Evolutionary conservation across 2,797 vertebrate genomes (phyloP).

Genomic region (Chromobotia macracanthus): DNA sequence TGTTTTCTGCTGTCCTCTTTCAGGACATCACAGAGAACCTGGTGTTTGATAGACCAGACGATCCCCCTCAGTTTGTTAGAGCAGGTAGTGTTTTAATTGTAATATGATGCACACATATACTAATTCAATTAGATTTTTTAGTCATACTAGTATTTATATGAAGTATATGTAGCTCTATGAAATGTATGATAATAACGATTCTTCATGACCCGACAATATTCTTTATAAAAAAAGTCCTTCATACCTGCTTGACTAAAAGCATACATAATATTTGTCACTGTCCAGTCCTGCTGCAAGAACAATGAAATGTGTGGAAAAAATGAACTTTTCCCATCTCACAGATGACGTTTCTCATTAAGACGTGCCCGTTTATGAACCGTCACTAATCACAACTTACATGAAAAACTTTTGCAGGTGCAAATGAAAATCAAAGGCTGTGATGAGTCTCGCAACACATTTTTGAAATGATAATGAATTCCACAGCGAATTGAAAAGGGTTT

Average conservation of each 20-base stretch:
- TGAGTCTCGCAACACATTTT: slow-evolving; percentile 17
- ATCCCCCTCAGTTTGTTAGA: slow-evolving; percentile 80
- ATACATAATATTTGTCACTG: slow-evolving; percentile 3
- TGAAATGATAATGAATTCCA: slow-evolving; percentile 33
- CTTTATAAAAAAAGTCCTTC: too few relatives aligned
- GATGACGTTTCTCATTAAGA: neutral
- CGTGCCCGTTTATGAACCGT: too few relatives aligned
- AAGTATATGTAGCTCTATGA: too few relatives aligned
- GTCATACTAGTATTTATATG: too few relatives aligned
- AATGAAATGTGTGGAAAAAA: neutral
- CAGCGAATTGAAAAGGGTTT: neutral
- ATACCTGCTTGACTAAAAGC: neutral
- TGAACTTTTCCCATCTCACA: neutral
- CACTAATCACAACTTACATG: neutral
- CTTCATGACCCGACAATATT: neutral
- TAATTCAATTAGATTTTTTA: too few relatives aligned
- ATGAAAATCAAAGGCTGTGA: slow-evolving; percentile 49
- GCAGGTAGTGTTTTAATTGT: slow-evolving; percentile 72
- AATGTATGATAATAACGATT: neutral
- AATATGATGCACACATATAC: neutral
- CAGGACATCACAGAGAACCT: slow-evolving; percentile 82
- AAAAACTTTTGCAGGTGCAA: slow-evolving; percentile 51
- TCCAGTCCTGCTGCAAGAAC: too few relatives aligned
- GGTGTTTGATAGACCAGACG: slow-evolving; percentile 77
- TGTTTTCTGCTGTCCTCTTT: slow-evolving; percentile 13